Conservation (phyloP, 2,797 vertebrate genomes). For the Sebastes glaucus region DNA sequence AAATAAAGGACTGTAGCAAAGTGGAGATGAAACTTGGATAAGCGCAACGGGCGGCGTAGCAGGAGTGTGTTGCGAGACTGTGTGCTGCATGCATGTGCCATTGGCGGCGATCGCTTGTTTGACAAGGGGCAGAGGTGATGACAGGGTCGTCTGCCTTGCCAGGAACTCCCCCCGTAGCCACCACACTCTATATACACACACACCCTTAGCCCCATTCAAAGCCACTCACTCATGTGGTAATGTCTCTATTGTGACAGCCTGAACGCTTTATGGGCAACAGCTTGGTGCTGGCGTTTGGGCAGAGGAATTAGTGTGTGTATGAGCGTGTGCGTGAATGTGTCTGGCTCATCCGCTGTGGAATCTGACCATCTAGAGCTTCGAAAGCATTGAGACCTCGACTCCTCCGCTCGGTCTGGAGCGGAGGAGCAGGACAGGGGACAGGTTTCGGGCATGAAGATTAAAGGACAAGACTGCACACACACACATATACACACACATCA, state of each 20-base stretch:
- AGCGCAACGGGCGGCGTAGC: slow-evolving; percentile 19
- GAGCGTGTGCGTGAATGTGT: slow-evolving; percentile 32
- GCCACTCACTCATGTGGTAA: slow-evolving; percentile 85
- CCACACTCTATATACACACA: slow-evolving; percentile 72
- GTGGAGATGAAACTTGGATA: slow-evolving; percentile 13
- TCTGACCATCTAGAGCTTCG: slow-evolving; percentile 43
- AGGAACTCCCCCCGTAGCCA: slow-evolving; percentile 62
- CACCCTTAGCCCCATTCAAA: slow-evolving; percentile 74
- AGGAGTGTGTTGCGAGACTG: slow-evolving; percentile 33
- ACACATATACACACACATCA: background rate
- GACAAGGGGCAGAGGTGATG: slow-evolving; percentile 76
- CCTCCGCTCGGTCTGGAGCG: slow-evolving; percentile 16
- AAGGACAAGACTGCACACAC: background rate
- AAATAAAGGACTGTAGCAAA: slow-evolving; percentile 28
- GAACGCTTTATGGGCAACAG: slow-evolving; percentile 82
- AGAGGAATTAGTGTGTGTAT: slow-evolving; percentile 63
- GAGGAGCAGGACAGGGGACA: background rate
- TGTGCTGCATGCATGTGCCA: slow-evolving; percentile 39
- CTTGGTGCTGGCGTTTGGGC: slow-evolving; percentile 80
- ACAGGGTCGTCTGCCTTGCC: slow-evolving; percentile 80
- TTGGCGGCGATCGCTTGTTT: slow-evolving; percentile 60
- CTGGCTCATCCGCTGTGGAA: slow-evolving; percentile 53
- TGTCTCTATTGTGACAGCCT: slow-evolving; percentile 82
- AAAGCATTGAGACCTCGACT: slow-evolving; percentile 41
- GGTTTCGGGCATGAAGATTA: slow-evolving; percentile 12